A percentile compares a stretch with the other conserved stretches of the same genome.
Evolutionary conservation across 2,113 vertebrate species (phyloP).

Genomic region (Neodon shergylaensis): DNA sequence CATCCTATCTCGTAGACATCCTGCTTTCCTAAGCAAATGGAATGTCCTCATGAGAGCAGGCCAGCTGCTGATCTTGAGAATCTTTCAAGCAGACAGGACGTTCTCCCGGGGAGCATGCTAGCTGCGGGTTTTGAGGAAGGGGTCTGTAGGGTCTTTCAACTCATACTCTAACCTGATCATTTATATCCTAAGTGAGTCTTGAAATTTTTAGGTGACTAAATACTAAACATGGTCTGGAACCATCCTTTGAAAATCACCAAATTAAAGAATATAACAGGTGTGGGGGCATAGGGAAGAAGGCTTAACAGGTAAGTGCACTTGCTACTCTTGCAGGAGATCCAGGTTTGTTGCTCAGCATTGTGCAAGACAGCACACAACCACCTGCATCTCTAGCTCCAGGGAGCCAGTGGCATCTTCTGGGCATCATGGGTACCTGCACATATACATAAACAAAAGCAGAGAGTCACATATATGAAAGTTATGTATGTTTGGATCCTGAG

Average conservation of each 20-base stretch:
- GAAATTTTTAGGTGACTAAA: background rate
- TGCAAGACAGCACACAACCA: background rate
- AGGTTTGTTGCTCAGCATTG: background rate
- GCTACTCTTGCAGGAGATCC: background rate
- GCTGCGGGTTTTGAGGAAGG: too few relatives aligned
- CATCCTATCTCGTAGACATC: too few relatives aligned
- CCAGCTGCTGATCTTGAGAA: too few relatives aligned
- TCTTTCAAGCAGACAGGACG: too few relatives aligned
- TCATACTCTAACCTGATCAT: background rate
- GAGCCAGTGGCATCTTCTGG: background rate
- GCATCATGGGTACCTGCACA: background rate
- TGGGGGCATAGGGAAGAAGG: background rate
- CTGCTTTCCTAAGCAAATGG: too few relatives aligned
- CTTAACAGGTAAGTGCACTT: background rate
- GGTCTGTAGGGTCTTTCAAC: too few relatives aligned
- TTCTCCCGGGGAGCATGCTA: too few relatives aligned
- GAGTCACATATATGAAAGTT: background rate
- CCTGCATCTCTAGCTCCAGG: background rate
- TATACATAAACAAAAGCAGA: background rate
- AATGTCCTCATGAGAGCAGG: too few relatives aligned
- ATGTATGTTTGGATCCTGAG: background rate
- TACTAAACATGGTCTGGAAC: too few relatives aligned
- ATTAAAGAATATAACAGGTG: background rate
- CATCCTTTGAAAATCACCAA: background rate
- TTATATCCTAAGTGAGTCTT: background rate